Percentiles rank a stretch among this genome's conserved stretches.
Conservation (phyloP, 2,797 vertebrate genomes). For the Micropoecilia bifurca region DNA sequence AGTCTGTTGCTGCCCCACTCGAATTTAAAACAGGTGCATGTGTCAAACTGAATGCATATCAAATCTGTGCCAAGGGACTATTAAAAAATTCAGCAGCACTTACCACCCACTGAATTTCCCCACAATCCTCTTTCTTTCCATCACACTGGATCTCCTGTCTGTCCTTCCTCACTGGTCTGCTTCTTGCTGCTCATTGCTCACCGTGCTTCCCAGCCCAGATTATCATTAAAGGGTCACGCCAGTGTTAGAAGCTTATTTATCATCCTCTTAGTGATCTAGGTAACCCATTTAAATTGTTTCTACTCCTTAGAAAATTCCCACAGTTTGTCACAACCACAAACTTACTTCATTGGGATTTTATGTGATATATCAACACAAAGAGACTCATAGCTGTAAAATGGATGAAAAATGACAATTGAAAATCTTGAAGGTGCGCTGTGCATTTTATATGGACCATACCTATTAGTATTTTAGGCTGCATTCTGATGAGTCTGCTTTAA, state of each 20-base stretch:
- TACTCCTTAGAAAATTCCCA: neutral
- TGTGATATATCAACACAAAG: neutral
- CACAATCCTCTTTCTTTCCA: conserved; percentile 58
- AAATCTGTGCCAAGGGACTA: conserved; percentile 2
- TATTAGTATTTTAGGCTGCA: neutral
- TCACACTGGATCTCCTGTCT: conserved; percentile 31
- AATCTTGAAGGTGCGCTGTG: neutral
- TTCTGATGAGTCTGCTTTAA: too few species aligned
- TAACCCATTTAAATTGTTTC: conserved; percentile 26
- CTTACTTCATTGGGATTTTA: neutral
- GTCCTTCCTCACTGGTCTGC: conserved; percentile 10
- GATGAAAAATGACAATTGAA: neutral
- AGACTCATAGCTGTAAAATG: neutral
- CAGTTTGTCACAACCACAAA: neutral
- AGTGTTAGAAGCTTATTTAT: conserved; percentile 49
- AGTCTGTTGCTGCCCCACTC: neutral
- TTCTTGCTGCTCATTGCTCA: conserved; percentile 52
- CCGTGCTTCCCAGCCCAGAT: conserved; percentile 47
- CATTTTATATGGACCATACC: neutral
- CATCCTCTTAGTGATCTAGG: conserved; percentile 49
- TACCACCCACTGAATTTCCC: conserved; percentile 18
- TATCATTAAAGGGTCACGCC: conserved; percentile 55
- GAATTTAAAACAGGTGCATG: conserved; percentile 22
- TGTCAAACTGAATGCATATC: conserved; percentile 32
- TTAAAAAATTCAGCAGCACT: conserved; percentile 10